Evolutionary conservation across 2,113 vertebrate species (phyloP).

Genomic region (Oryzias curvinotus): DNA sequence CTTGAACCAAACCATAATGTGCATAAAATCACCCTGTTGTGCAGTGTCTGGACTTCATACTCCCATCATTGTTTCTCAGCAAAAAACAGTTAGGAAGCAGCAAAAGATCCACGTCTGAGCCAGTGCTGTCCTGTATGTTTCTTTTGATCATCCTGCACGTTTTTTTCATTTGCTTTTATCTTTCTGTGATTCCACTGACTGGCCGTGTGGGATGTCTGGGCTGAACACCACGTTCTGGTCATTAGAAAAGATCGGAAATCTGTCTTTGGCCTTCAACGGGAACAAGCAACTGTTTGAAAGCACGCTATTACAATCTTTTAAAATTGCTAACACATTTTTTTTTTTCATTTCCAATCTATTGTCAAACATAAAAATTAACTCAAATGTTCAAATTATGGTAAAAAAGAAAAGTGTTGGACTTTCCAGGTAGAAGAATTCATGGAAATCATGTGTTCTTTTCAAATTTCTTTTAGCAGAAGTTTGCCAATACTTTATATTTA

Average conservation of each 20-base stretch:
- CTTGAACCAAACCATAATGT: too few species aligned
- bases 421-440: not conserved
- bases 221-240: conserved; percentile 18
- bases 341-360: not conserved
- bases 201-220: conserved; percentile 9
- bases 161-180: conserved; percentile 46
- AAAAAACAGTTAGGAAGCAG: conserved; percentile 32
- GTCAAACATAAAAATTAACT: not conserved
- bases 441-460: not conserved
- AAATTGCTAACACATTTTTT: not conserved
- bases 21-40: too few species aligned
- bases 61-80: conserved; percentile 13
- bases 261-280: conserved; percentile 8
- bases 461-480: too few species aligned
- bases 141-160: conserved; percentile 46
- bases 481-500: too few species aligned
- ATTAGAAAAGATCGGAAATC: conserved; percentile 20
- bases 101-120: conserved; percentile 12
- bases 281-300: conserved; percentile 17
- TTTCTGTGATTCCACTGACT: conserved; percentile 25
- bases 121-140: conserved; percentile 17
- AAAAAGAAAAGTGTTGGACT: not conserved
- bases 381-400: not conserved
- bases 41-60: conserved; percentile 4
- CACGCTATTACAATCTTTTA: conserved; percentile 13